These are phyloP conservation scores for Eubasilissa regina DNA, from an alignment of 1,140 invertebrate species.

Conservation along the genomic window DNA sequence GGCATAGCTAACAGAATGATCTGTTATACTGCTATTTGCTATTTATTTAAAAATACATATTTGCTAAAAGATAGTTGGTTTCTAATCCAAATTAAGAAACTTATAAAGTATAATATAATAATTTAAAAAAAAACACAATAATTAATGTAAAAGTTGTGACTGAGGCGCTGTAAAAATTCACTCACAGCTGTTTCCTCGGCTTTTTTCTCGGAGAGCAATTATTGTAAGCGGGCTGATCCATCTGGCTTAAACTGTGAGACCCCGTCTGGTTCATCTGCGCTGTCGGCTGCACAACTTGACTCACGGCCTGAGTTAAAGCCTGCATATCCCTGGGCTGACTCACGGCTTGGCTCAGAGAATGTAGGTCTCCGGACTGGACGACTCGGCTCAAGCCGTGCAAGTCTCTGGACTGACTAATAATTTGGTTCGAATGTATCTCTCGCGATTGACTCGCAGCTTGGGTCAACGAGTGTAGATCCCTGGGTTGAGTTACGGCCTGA, in stretches of 20 bases:
- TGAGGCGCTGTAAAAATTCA: conserved; percentile 22
- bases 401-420: not conserved
- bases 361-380: conserved; percentile 4
- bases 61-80: no score
- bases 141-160: no score
- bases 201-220: conserved; percentile 80
- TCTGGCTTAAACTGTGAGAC: conserved; percentile 15
- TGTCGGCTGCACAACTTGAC: not conserved
- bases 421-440: conserved; percentile 2
- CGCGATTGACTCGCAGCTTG: conserved; percentile 13
- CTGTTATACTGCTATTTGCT: no score
- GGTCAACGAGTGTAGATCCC: conserved; percentile 14
- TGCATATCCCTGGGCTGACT: conserved; percentile 15
- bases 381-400: not conserved
- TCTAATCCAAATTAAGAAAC: no score
- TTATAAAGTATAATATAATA: no score
- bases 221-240: conserved; percentile 26
- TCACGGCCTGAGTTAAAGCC: conserved; percentile 18
- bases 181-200: conserved; percentile 81
- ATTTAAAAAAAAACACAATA: no score
- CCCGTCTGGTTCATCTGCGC: not conserved
- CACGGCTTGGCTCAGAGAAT: not conserved
- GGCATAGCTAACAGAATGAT: no score
- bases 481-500: conserved; percentile 25
- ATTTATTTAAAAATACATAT: no score